Conservation (phyloP, 2,113 vertebrate species). For the Tauraco erythrolophus region DNA sequence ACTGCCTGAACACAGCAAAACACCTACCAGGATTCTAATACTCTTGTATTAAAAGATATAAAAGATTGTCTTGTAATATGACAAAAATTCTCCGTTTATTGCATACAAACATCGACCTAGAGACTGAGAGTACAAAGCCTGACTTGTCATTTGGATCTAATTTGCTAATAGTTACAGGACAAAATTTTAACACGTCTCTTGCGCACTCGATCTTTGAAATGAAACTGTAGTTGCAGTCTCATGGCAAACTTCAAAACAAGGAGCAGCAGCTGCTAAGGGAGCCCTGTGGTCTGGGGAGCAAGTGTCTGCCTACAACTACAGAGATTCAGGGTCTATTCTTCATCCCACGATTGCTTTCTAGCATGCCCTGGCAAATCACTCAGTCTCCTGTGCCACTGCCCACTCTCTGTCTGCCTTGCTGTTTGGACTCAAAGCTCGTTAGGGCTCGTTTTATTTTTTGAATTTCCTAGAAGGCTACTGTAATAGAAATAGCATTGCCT, state of each 20-base stretch:
- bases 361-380: neutral
- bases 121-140: neutral
- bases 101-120: neutral
- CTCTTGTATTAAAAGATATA: neutral
- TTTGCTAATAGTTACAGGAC: neutral
- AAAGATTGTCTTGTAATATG: neutral
- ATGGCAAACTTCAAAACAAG: neutral
- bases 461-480: neutral
- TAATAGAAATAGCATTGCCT: neutral
- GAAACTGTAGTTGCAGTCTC: neutral
- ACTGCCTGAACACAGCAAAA: neutral
- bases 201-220: neutral
- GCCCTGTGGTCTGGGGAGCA: neutral
- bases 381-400: neutral
- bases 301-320: accelerated
- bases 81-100: neutral
- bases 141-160: neutral
- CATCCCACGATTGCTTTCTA: neutral
- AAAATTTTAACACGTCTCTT: neutral
- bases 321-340: neutral
- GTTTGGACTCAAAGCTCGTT: neutral
- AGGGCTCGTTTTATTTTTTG: neutral
- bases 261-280: neutral
- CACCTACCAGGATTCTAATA: neutral
- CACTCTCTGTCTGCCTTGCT: neutral